Evolutionary conservation across 2,797 vertebrate genomes (phyloP).

Genomic region (Todus mexicanus): DNA sequence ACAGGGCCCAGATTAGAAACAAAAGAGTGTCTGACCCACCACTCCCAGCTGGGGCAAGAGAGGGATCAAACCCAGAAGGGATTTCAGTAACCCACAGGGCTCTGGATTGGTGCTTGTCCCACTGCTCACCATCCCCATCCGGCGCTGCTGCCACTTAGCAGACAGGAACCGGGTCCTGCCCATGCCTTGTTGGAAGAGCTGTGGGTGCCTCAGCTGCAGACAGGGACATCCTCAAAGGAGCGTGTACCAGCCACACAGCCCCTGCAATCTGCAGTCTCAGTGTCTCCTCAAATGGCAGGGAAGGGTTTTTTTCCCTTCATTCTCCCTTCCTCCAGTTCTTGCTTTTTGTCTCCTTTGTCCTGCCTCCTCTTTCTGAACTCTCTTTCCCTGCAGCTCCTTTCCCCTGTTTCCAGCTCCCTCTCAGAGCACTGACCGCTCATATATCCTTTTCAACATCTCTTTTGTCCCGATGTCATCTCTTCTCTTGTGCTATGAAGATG

Average conservation of each 20-base stretch:
- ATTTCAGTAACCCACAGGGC: neutral
- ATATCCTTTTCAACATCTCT: neutral
- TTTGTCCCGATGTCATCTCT: neutral
- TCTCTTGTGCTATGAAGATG: neutral
- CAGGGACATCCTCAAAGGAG: neutral
- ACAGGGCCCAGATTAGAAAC: neutral
- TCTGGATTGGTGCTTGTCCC: neutral
- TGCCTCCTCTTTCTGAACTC: neutral
- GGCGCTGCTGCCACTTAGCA: neutral
- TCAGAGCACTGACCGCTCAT: neutral
- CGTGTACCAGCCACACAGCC: neutral
- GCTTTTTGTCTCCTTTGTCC: neutral
- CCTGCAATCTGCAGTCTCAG: neutral
- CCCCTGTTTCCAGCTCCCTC: neutral
- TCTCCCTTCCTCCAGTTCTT: neutral
- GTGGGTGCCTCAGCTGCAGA: neutral
- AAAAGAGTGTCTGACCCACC: neutral
- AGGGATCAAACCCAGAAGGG: neutral
- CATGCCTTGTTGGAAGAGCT: neutral
- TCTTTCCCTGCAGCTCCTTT: neutral
- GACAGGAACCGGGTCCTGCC: neutral
- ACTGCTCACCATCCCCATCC: neutral
- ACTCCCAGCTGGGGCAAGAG: neutral
- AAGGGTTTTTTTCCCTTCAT: neutral
- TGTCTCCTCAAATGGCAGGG: neutral